phyloP scores from a whole-genome alignment of 2,113 vertebrate genomes.

The Nesogale talazaci region DNA sequence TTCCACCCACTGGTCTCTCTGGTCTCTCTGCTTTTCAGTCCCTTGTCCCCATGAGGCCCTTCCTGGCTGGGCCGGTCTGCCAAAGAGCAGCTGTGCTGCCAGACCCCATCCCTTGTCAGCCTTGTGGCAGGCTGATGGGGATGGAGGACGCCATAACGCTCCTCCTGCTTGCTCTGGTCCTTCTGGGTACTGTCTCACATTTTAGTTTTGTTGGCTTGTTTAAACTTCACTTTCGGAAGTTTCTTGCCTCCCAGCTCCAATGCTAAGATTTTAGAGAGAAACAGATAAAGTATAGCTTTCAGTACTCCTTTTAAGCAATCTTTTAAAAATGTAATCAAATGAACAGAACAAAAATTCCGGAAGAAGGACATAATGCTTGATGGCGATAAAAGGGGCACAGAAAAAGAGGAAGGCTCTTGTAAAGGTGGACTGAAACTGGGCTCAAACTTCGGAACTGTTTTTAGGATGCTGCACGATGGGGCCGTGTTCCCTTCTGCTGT shows the following conservation, averaged over 20 bases:
- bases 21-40: slow-evolving; percentile 50
- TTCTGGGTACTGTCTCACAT: too few relatives aligned
- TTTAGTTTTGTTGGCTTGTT: not conserved
- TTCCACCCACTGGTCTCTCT: slow-evolving; percentile 44
- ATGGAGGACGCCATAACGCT: slow-evolving; percentile 85
- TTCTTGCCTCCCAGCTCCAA: slow-evolving; percentile 87
- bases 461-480: too few relatives aligned
- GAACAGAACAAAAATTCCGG: slow-evolving; percentile 60
- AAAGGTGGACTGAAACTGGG: too few relatives aligned
- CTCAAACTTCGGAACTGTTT: too few relatives aligned
- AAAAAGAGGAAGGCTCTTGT: too few relatives aligned
- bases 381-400: too few relatives aligned
- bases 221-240: slow-evolving; percentile 74
- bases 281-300: slow-evolving; percentile 85
- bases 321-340: slow-evolving; percentile 64
- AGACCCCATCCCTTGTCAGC: slow-evolving; percentile 51
- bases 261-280: slow-evolving; percentile 89
- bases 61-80: not conserved
- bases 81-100: not conserved
- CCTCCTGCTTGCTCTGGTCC: not conserved
- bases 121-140: slow-evolving; percentile 83
- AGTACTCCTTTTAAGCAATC: slow-evolving; percentile 85
- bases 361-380: too few relatives aligned
- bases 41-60: slow-evolving; percentile 81
- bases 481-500: too few relatives aligned